Conservation (phyloP, 2,888 invertebrate species). For the Drosophila stalkeri region DNA sequence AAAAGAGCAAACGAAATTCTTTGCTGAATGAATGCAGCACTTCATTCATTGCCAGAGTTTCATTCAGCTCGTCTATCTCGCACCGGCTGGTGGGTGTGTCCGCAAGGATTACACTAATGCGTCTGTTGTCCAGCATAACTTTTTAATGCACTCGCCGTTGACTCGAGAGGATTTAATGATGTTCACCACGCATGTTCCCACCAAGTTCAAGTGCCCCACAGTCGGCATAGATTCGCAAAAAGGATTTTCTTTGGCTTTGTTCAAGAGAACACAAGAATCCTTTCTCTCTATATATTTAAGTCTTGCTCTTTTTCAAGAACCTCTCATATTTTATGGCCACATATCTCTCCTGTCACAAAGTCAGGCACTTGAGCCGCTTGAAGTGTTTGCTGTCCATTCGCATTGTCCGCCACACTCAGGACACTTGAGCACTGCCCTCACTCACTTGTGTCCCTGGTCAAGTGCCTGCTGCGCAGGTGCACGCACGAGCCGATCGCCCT, state of each 20-base stretch:
- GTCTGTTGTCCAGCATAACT: conserved; percentile 65
- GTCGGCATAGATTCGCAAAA: conserved; percentile 77
- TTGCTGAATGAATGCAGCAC: conserved; percentile 61
- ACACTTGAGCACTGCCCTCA: conserved; percentile 37
- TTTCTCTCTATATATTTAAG: conserved; percentile 43
- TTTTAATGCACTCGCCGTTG: conserved; percentile 66
- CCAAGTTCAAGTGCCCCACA: conserved; percentile 66
- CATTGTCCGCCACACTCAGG: conserved; percentile 43
- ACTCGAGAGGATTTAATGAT: conserved; percentile 79
- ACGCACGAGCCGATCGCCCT: conserved; percentile 54
- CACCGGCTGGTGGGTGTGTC: conserved; percentile 65
- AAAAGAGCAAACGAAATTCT: conserved; percentile 27
- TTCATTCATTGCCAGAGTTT: conserved; percentile 51
- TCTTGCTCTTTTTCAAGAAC: conserved; percentile 54
- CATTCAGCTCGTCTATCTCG: conserved; percentile 40
- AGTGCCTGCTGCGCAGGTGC: conserved; percentile 62
- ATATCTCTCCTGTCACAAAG: conserved; percentile 61
- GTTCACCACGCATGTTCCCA: conserved; percentile 56
- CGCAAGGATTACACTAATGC: conserved; percentile 77
- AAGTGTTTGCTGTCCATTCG: conserved; percentile 69
- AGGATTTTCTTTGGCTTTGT: conserved; percentile 64
- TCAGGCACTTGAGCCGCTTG: conserved; percentile 73
- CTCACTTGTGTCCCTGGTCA: conserved; percentile 32
- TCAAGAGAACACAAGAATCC: conserved; percentile 57
- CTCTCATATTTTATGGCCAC: conserved; percentile 66